Percentiles rank a stretch among this genome's conserved stretches.
phyloP scores from a whole-genome alignment of 2,113 vertebrate genomes.

The Pedionomus torquatus region DNA sequence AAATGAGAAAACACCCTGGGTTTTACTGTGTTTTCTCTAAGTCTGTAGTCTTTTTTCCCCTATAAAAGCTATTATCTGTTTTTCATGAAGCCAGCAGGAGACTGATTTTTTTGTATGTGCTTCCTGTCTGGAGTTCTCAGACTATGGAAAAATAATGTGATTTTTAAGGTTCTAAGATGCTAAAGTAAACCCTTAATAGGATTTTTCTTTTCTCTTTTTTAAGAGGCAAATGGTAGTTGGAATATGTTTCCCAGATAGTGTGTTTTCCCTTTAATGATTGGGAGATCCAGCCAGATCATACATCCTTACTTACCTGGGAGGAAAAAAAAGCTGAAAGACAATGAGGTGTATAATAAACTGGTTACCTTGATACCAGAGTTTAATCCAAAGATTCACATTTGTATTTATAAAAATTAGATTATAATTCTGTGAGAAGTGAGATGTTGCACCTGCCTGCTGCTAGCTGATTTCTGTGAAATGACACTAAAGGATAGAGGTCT shows the following conservation, averaged over 20 bases:
- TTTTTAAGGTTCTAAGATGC: background rate
- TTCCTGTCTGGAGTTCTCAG: constrained; percentile 15
- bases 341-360: background rate
- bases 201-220: background rate
- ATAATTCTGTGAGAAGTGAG: background rate
- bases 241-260: background rate
- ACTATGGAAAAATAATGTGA: background rate
- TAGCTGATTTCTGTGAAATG: background rate
- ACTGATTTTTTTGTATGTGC: background rate
- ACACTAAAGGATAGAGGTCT: background rate
- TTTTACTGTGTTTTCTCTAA: background rate
- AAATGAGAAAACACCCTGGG: background rate
- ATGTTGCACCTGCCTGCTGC: background rate
- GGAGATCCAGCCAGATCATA: background rate
- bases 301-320: background rate
- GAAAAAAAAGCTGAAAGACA: background rate
- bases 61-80: background rate
- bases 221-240: background rate
- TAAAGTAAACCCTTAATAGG: background rate
- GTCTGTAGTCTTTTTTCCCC: background rate
- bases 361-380: background rate
- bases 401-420: background rate
- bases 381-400: background rate
- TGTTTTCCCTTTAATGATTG: background rate
- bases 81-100: background rate